Evolutionary conservation across 1,140 invertebrate genomes (phyloP).

Genomic region (Bactericera cockerelli): DNA sequence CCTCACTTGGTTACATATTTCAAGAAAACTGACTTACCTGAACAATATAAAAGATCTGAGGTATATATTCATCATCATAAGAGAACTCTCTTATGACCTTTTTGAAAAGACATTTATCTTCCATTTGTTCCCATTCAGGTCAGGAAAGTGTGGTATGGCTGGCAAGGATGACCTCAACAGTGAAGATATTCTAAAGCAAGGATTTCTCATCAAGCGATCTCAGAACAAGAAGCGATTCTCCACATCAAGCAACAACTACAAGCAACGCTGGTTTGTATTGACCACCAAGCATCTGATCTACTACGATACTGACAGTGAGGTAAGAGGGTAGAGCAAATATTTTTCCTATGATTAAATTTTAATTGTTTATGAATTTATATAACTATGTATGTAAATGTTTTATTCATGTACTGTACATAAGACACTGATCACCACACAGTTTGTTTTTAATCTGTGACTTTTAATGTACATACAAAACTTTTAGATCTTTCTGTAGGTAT

Average conservation of each 20-base stretch:
- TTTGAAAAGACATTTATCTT: too few relatives aligned
- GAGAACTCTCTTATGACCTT: too few relatives aligned
- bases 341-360: too few relatives aligned
- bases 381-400: neutral
- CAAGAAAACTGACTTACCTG: too few relatives aligned
- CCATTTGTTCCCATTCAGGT: neutral
- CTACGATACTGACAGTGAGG: constrained; percentile 62
- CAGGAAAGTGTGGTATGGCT: constrained; percentile 23
- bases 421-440: neutral
- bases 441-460: neutral
- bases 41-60: too few relatives aligned
- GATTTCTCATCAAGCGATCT: constrained; percentile 70
- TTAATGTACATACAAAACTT: too few relatives aligned
- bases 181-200: constrained; percentile 36
- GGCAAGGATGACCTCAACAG: constrained; percentile 32
- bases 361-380: too few relatives aligned
- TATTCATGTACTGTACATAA: neutral
- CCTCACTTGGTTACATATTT: too few relatives aligned
- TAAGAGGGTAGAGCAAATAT: constrained; percentile 31
- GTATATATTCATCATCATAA: too few relatives aligned
- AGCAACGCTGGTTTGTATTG: constrained; percentile 67
- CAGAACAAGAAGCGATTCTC: constrained; percentile 76
- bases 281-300: constrained; percentile 56
- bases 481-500: too few relatives aligned
- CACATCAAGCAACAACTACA: constrained; percentile 52